Percentiles rank a stretch among this genome's conserved stretches.
Conservation (phyloP, 2,113 vertebrate genomes). For the Peromyscus californicus region DNA sequence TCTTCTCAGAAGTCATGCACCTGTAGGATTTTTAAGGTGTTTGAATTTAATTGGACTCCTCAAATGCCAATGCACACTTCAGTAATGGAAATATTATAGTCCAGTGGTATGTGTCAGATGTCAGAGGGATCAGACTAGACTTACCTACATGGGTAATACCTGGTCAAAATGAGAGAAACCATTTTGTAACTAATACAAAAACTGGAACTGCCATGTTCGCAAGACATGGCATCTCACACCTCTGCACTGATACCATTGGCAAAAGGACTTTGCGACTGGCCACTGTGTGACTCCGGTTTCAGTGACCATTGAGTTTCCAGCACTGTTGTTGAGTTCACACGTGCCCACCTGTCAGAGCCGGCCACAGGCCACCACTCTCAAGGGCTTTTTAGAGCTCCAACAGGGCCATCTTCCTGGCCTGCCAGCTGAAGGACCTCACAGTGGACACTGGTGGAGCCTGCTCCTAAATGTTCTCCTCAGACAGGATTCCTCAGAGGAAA, state of each 20-base stretch:
- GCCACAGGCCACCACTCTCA: not conserved
- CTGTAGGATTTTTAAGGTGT: not conserved
- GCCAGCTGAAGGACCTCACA: not conserved
- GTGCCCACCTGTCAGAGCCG: not conserved
- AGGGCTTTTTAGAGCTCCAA: too few species aligned
- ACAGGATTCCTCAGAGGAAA: too few species aligned
- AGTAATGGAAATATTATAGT: not conserved
- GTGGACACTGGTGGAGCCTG: not conserved
- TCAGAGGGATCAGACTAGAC: not conserved
- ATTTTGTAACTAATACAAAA: not conserved
- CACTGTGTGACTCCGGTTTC: not conserved
- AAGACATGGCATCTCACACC: too few species aligned
- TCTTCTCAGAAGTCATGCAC: not conserved
- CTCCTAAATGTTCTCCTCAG: not conserved
- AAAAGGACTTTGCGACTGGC: not conserved
- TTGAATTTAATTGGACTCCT: not conserved
- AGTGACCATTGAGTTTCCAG: not conserved
- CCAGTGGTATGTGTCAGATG: not conserved
- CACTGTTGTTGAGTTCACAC: not conserved
- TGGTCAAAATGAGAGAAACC: not conserved
- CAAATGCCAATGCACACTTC: constrained; percentile 32
- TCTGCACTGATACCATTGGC: not conserved
- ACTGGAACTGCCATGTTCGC: too few species aligned
- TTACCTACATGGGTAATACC: not conserved
- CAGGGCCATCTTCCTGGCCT: not conserved